A percentile compares a stretch with the other conserved stretches of the same genome.
phyloP scores from a whole-genome alignment of 2,888 invertebrate species.

The Lucinisca nassula region DNA sequence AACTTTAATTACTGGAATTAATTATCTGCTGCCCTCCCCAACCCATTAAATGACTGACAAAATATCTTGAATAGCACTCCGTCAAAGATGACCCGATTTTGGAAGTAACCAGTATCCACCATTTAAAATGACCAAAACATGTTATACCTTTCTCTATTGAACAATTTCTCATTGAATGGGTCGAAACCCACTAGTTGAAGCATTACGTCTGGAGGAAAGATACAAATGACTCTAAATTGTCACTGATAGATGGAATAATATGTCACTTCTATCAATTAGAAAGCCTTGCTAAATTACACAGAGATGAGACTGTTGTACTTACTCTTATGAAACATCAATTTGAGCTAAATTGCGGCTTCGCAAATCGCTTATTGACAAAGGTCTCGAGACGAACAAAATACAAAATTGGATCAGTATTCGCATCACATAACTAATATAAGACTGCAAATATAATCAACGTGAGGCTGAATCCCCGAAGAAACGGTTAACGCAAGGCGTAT shows the following conservation, averaged over 20 bases:
- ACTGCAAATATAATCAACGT: conserved; percentile 5
- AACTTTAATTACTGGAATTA: too few species aligned
- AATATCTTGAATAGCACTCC: too few species aligned
- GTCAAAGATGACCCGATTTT: too few species aligned
- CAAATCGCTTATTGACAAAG: background rate
- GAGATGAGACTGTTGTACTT: background rate
- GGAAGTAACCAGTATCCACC: too few species aligned
- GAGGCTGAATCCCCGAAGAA: background rate
- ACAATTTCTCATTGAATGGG: too few species aligned
- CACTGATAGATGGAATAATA: background rate
- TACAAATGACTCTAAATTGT: background rate
- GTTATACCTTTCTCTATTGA: too few species aligned
- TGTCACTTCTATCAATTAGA: background rate
- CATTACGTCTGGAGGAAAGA: background rate
- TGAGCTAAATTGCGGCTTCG: background rate
- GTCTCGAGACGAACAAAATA: background rate
- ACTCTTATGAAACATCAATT: background rate
- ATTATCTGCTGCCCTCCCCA: too few species aligned
- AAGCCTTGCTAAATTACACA: background rate
- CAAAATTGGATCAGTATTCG: conserved; percentile 8
- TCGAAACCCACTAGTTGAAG: too few species aligned
- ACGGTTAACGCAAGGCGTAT: conserved; percentile 1
- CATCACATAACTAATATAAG: background rate
- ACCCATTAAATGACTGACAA: too few species aligned
- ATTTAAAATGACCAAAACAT: too few species aligned